Conservation (phyloP, 2,113 vertebrate genomes). For the Callipepla californica region DNA sequence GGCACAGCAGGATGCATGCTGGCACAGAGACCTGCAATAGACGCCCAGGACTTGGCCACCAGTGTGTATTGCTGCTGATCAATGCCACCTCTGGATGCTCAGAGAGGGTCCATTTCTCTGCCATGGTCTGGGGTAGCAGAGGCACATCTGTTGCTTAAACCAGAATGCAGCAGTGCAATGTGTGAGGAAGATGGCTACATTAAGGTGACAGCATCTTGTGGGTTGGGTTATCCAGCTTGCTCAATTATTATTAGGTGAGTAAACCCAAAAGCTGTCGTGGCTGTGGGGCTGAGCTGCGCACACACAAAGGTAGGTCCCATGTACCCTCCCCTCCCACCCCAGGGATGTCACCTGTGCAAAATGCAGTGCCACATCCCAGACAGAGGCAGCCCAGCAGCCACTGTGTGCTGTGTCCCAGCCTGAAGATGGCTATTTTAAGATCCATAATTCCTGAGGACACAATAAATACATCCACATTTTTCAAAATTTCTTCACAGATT, state of each 20-base stretch:
- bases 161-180: fast-evolving
- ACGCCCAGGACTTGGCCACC: fast-evolving
- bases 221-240: background rate
- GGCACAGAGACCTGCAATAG: background rate
- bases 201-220: background rate
- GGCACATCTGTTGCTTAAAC: fast-evolving
- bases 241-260: background rate
- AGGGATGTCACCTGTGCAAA: background rate
- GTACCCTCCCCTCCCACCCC: background rate
- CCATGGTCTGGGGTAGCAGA: fast-evolving
- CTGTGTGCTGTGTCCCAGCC: fast-evolving
- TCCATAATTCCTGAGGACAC: background rate
- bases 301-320: background rate
- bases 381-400: background rate
- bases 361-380: background rate
- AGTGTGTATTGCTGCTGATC: background rate
- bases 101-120: background rate
- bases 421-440: background rate
- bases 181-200: no score
- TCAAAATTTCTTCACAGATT: background rate
- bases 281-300: background rate
- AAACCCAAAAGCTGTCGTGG: background rate
- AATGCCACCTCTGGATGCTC: background rate
- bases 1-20: background rate
- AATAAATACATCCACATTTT: background rate